Evolutionary conservation across 2,113 vertebrate species (phyloP).

Genomic region (Manacus vitellinus): DNA sequence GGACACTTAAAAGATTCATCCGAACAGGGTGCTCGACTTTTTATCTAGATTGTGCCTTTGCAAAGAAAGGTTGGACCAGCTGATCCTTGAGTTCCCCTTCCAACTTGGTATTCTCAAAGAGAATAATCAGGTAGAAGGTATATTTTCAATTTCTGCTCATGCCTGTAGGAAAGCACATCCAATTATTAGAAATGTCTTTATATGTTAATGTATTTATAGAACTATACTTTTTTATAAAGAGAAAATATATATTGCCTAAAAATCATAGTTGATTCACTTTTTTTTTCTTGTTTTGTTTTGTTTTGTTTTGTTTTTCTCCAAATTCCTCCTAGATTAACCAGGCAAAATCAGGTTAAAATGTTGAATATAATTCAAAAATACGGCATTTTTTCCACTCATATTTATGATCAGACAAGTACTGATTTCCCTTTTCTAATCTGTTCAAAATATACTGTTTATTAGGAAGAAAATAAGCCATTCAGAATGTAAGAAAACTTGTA

Average conservation of each 20-base stretch:
- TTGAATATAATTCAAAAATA: neutral
- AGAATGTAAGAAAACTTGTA: neutral
- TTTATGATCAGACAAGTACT: neutral
- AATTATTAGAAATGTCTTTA: neutral
- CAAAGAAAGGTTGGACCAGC: neutral
- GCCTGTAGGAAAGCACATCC: neutral
- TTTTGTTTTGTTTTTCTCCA: neutral
- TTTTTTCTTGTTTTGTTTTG: neutral
- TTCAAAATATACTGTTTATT: neutral
- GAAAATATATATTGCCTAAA: neutral
- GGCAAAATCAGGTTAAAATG: neutral
- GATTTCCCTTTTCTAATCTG: neutral
- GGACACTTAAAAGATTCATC: neutral
- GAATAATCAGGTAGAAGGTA: rapidly evolving
- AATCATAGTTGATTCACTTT: neutral
- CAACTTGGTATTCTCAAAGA: neutral
- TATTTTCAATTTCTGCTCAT: neutral
- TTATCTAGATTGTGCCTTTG: rapidly evolving
- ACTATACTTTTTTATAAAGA: neutral
- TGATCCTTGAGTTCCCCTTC: neutral
- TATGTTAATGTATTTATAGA: neutral
- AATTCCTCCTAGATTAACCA: neutral
- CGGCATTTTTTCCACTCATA: neutral
- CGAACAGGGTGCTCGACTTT: neutral
- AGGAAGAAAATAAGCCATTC: neutral